Conservation (phyloP, 1,140 invertebrate species). For the Lordiphosa clarofinis region DNA sequence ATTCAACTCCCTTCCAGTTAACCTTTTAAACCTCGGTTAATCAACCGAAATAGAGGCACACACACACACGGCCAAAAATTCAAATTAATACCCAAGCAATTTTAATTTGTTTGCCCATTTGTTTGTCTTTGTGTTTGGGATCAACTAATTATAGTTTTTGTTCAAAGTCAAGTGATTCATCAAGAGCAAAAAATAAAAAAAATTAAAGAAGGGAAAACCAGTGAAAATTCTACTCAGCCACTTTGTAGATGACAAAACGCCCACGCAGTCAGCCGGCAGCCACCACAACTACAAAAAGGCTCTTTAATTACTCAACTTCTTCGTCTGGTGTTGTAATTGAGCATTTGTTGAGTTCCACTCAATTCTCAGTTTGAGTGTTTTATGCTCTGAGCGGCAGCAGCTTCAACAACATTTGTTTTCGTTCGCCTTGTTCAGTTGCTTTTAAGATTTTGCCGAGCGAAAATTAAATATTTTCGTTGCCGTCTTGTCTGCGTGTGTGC, state of each 20-base stretch:
- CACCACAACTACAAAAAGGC: constrained; percentile 49
- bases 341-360: constrained; percentile 16
- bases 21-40: too few species aligned
- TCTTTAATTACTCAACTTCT: constrained; percentile 55
- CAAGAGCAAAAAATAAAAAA: constrained; percentile 26
- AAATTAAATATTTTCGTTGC: constrained; percentile 55
- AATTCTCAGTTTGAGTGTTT: constrained; percentile 17
- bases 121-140: constrained; percentile 30
- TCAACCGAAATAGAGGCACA: background rate
- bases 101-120: constrained; percentile 39
- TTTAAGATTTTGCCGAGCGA: constrained; percentile 79
- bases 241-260: constrained; percentile 1
- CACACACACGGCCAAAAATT: constrained; percentile 2
- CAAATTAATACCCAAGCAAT: constrained; percentile 40
- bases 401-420: constrained; percentile 55
- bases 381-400: constrained; percentile 46
- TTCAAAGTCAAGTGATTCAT: constrained; percentile 71
- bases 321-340: constrained; percentile 39
- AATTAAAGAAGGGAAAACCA: constrained; percentile 5
- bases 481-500: constrained; percentile 28
- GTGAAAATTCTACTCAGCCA: constrained; percentile 8
- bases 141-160: constrained; percentile 76
- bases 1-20: too few species aligned
- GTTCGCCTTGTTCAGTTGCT: constrained; percentile 71
- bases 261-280: constrained; percentile 13